Evolutionary conservation across 2,888 invertebrate species (phyloP).

Genomic region (Archips xylosteana): DNA sequence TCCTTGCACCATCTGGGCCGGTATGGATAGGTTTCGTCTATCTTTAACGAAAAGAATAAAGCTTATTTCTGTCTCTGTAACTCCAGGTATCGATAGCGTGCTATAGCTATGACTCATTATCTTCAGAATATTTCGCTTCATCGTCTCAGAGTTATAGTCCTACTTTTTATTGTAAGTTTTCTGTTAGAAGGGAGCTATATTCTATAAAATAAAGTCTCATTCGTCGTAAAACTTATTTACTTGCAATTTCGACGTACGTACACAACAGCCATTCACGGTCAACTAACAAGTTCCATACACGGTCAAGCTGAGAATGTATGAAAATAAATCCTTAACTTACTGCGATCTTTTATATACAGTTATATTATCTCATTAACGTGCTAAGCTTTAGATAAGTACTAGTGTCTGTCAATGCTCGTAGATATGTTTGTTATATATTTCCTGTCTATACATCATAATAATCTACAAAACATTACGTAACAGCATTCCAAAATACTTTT

Average conservation of each 20-base stretch:
- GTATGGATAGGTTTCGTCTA: too few relatives aligned
- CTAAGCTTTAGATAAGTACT: conserved; percentile 7
- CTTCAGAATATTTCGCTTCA: too few relatives aligned
- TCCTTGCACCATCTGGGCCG: too few relatives aligned
- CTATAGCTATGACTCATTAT: too few relatives aligned
- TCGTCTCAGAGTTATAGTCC: too few relatives aligned
- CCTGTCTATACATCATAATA: conserved; percentile 4
- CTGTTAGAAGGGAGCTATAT: not conserved
- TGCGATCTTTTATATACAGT: conserved; percentile 45
- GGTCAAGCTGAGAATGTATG: conserved; percentile 47
- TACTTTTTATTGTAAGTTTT: not conserved
- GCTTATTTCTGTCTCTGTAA: too few relatives aligned
- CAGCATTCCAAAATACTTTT: conserved; percentile 3
- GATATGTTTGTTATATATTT: conserved; percentile 6
- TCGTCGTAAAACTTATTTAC: conserved; percentile 62
- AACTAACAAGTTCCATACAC: conserved; percentile 46
- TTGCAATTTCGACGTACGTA: conserved; percentile 52
- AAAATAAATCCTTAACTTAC: conserved; percentile 46
- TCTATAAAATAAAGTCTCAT: conserved; percentile 41
- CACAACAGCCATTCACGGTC: conserved; percentile 57
- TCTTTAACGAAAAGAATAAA: too few relatives aligned
- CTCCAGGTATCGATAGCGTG: too few relatives aligned
- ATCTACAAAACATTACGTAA: not conserved
- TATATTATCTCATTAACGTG: conserved; percentile 7
- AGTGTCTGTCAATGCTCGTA: conserved; percentile 7